Conservation (phyloP, 2,113 vertebrate genomes). For the Rhizomys pruinosus region DNA sequence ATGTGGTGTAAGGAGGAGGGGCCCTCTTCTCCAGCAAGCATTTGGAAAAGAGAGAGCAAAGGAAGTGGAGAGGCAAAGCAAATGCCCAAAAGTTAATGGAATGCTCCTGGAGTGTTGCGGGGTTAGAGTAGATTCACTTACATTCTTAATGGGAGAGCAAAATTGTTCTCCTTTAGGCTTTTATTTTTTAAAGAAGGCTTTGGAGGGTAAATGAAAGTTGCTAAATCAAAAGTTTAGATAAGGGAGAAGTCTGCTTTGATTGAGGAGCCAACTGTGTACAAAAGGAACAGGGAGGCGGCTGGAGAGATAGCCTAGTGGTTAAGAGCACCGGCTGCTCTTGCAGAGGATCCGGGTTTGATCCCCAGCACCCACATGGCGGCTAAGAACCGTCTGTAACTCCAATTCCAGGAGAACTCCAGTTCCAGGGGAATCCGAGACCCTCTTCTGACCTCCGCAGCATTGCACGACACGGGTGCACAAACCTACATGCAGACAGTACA, state of each 20-base stretch:
- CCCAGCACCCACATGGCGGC: no score
- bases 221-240: constrained; percentile 82
- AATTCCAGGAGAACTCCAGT: no score
- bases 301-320: no score
- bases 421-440: no score
- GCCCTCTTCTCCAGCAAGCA: not conserved
- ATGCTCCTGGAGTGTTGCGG: constrained; percentile 72
- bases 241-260: constrained; percentile 81
- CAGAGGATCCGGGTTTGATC: no score
- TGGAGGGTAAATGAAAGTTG: constrained; percentile 70
- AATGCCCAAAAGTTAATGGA: constrained; percentile 59
- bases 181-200: constrained; percentile 75
- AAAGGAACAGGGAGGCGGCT: constrained; percentile 60
- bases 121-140: constrained; percentile 79
- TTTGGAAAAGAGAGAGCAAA: constrained; percentile 36
- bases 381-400: no score
- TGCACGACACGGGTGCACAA: no score
- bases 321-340: no score
- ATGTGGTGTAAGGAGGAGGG: not conserved
- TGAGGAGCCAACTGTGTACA: constrained; percentile 78
- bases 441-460: no score
- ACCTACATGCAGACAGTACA: no score
- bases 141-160: constrained; percentile 76
- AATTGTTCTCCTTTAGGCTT: constrained; percentile 79
- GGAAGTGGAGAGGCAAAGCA: constrained; percentile 62